Conservation (phyloP, 1,140 invertebrate genomes). For the Tetramorium parvispinum region DNA sequence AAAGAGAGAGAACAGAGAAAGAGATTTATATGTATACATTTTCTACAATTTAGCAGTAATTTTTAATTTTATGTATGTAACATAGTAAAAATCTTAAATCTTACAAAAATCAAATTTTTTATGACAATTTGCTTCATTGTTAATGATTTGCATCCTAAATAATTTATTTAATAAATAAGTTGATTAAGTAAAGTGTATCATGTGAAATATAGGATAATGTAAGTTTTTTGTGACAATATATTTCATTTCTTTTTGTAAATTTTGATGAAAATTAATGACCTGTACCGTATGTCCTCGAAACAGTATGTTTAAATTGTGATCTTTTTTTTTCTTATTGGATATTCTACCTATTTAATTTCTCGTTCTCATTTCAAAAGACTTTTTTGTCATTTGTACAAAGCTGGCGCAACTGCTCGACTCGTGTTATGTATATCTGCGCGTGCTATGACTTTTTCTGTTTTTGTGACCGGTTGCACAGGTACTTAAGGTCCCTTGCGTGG, state of each 20-base stretch:
- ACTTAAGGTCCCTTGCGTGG: not conserved
- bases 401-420: not conserved
- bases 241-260: not conserved
- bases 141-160: not conserved
- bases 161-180: not conserved
- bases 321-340: not conserved
- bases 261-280: not conserved
- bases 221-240: not conserved
- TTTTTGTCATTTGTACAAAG: not conserved
- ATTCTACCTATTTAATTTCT: not conserved
- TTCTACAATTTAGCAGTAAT: not conserved
- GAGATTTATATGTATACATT: not conserved
- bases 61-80: not conserved
- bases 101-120: not conserved
- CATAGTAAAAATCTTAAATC: not conserved
- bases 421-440: not conserved
- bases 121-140: not conserved
- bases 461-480: not conserved
- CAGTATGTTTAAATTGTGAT: not conserved
- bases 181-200: no score
- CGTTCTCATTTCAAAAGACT: not conserved
- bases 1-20: not conserved
- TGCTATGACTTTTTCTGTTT: constrained; percentile 12
- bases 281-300: not conserved
- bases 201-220: not conserved